These are phyloP conservation scores for Leptinotarsa undecemlineata DNA, from an alignment of 1,140 invertebrate genomes.

Conservation along the genomic window DNA sequence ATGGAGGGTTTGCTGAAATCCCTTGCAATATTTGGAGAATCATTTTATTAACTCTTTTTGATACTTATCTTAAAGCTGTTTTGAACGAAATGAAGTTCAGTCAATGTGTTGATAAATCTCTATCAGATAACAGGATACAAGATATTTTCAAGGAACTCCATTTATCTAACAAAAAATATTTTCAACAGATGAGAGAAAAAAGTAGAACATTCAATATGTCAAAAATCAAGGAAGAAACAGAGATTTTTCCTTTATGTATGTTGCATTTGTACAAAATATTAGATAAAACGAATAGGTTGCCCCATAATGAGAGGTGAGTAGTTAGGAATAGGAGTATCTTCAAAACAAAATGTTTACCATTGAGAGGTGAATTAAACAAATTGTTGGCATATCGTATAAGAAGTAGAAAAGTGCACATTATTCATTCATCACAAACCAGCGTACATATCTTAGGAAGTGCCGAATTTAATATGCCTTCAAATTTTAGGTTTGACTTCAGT, in stretches of 20 bases:
- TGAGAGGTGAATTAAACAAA: too few species aligned
- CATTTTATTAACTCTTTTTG: slow-evolving; percentile 58
- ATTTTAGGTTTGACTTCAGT: slow-evolving; percentile 65
- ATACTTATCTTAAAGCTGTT: slow-evolving; percentile 56
- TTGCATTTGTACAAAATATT: slow-evolving; percentile 68
- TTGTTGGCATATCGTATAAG: too few species aligned
- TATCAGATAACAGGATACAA: slow-evolving; percentile 55
- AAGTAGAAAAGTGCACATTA: too few species aligned
- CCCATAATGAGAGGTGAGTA: slow-evolving; percentile 64
- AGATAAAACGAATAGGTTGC: slow-evolving; percentile 69
- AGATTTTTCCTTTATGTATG: slow-evolving; percentile 78
- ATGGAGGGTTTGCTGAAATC: slow-evolving; percentile 57
- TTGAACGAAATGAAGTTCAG: slow-evolving; percentile 50
- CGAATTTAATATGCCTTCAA: too few species aligned
- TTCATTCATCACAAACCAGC: too few species aligned
- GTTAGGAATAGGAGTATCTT: too few species aligned
- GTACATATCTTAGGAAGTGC: too few species aligned
- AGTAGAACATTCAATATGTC: slow-evolving; percentile 47
- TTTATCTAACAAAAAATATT: slow-evolving; percentile 34
- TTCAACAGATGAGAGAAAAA: slow-evolving; percentile 36
- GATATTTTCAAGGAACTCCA: slow-evolving; percentile 45
- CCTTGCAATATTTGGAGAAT: slow-evolving; percentile 64
- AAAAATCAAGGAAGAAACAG: slow-evolving; percentile 60
- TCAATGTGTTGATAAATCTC: slow-evolving; percentile 56
- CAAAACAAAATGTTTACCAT: too few species aligned